Evolutionary conservation across 2,113 vertebrate genomes (phyloP).

Genomic region (Brachyhypopomus occidentalis): DNA sequence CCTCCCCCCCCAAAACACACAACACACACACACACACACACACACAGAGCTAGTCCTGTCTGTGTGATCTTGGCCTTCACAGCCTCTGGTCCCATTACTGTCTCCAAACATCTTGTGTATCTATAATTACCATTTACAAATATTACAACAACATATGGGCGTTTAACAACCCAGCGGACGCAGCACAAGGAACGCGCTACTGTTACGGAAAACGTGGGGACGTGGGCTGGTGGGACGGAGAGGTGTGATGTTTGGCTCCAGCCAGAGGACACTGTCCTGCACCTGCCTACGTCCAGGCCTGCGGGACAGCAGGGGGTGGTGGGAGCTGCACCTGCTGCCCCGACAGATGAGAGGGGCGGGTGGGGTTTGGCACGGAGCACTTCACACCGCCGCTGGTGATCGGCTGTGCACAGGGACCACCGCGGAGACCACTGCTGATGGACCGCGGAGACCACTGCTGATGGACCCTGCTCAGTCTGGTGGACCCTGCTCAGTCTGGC

Average conservation of each 20-base stretch:
- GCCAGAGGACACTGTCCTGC: conserved; percentile 54
- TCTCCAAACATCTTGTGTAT: neutral
- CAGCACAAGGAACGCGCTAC: too few relatives aligned
- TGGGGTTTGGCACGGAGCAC: neutral
- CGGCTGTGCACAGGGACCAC: neutral
- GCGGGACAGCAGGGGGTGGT: conserved; percentile 60
- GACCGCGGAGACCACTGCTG: too few relatives aligned
- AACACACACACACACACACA: neutral
- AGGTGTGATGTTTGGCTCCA: conserved; percentile 46
- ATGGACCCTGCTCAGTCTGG: too few relatives aligned
- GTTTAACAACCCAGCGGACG: neutral
- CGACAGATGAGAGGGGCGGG: conserved; percentile 56
- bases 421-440: neutral
- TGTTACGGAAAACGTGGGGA: too few relatives aligned
- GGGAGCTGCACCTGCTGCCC: conserved; percentile 66
- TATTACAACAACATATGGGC: neutral
- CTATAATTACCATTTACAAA: conserved; percentile 14
- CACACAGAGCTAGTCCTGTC: neutral
- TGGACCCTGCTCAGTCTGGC: too few relatives aligned
- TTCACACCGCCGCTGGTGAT: neutral
- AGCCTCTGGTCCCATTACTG: neutral
- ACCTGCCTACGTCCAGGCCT: conserved; percentile 59
- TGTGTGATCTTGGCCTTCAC: neutral
- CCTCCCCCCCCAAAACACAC: too few relatives aligned
- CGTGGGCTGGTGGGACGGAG: too few relatives aligned